These are phyloP conservation scores for Halocynthia aurantium DNA, from an alignment of 23 tunicate species.

Conservation along the genomic window DNA sequence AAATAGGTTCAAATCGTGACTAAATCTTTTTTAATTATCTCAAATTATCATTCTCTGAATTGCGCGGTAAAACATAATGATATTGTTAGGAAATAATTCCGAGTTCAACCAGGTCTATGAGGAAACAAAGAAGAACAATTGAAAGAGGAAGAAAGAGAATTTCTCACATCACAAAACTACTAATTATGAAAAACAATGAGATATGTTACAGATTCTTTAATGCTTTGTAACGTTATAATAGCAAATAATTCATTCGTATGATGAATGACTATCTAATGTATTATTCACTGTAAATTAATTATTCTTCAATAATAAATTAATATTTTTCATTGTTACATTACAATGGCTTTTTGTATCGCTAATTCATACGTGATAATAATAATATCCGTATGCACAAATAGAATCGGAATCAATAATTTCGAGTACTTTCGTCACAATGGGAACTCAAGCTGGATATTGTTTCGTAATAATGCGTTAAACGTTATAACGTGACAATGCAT, in stretches of 20 bases:
- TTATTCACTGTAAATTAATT: neutral
- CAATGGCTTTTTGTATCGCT: neutral
- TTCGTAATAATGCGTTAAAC: too few relatives aligned
- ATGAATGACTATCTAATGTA: neutral
- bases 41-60: neutral
- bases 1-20: neutral
- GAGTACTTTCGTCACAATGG: too few relatives aligned
- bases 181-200: conserved; percentile 2
- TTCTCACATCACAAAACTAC: conserved; percentile 1
- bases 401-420: neutral
- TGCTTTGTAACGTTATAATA: neutral
- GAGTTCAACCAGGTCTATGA: neutral
- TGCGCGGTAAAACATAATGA: neutral
- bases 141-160: conserved; percentile 1
- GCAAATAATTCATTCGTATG: neutral
- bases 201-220: neutral
- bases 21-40: neutral
- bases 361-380: neutral
- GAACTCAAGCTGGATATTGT: too few relatives aligned
- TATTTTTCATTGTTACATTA: neutral
- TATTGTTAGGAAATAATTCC: neutral
- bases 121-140: neutral
- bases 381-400: neutral
- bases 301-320: neutral
- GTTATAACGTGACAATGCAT: too few relatives aligned